Base-by-base conservation (phyloP, 2,797 vertebrate genomes). In the Margarornis squamiger region DNA sequence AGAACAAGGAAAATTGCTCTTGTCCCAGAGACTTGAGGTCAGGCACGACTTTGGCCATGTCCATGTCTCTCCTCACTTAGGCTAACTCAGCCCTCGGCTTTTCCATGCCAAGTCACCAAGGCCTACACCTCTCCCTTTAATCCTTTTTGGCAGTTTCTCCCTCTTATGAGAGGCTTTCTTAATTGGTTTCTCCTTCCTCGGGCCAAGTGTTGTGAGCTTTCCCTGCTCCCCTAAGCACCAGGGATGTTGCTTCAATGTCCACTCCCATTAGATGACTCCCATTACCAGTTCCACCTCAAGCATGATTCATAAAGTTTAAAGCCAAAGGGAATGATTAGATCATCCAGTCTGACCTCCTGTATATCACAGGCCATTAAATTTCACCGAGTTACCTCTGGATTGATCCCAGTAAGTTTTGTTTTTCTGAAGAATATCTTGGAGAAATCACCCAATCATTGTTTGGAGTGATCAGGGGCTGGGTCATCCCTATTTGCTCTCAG, bases 251-350 rank as follows among this genome's bases (percentile, higher is more conserved):
- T 88, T 84, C 95, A 13, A 49, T 86, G 94, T 97, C 90, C 91
- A 88, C 95, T 97, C 93, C 91, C 91, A 94, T 95, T 95, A 94
- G 84, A 96, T 86, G 86, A 94, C 86, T 95, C 86, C 75, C 62
- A 67, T 94, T 94, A 79, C 93, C 80, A 94, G 95, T 95, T 94
- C 96, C 94, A 97, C 89, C 95, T 97, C 90, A 52, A 90, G 76
- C 67, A 91, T 96, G 95, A 96, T 88, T 97, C 95, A 97, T 94
- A 67, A 90, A 95, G 88, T 92, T 93, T 88, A 84, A 92, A 90
- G 91, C 95, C 92, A 95, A 89, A 86, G 49, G 85, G 88, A 76
- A 57, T 73, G 82, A 94, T 96, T 86, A 96, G 82, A 84, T 96
- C 91, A 96, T 93, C 58, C 54, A 84, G 34, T 76, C 87, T 96